These are phyloP conservation scores for Galeruca laticollis DNA, from an alignment of 2,888 invertebrate genomes.

Conservation along the genomic window DNA sequence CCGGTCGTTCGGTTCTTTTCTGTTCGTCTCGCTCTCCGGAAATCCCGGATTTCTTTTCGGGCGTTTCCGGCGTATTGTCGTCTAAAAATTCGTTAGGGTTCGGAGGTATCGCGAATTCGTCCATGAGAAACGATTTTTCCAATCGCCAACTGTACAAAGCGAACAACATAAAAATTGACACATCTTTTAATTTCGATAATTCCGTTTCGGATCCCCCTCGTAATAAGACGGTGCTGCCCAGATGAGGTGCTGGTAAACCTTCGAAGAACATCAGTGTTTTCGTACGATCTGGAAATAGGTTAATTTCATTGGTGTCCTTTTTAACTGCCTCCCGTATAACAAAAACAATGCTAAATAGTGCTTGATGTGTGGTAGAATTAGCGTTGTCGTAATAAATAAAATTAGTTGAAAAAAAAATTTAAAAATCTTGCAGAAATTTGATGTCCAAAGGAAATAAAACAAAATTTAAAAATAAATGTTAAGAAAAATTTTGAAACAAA, in stretches of 20 bases:
- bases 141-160: slow-evolving; percentile 92
- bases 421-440: too few species aligned
- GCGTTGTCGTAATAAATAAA: too few species aligned
- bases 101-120: slow-evolving; percentile 85
- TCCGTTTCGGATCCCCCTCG: slow-evolving; percentile 82
- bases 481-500: too few species aligned
- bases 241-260: slow-evolving; percentile 84
- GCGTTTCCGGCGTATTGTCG: slow-evolving; percentile 61
- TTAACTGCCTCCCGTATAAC: too few species aligned
- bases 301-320: background rate
- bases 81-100: slow-evolving; percentile 68
- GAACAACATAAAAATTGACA: slow-evolving; percentile 84
- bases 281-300: slow-evolving; percentile 67
- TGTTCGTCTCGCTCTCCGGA: slow-evolving; percentile 10
- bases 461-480: too few species aligned
- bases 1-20: slow-evolving; percentile 49
- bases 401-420: too few species aligned
- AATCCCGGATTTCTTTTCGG: slow-evolving; percentile 39
- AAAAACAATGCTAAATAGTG: too few species aligned
- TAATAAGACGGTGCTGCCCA: slow-evolving; percentile 89
- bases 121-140: slow-evolving; percentile 91
- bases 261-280: slow-evolving; percentile 96
- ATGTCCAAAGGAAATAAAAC: too few species aligned
- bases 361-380: too few species aligned
- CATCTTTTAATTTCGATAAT: slow-evolving; percentile 84